Conservation (phyloP, 2,113 vertebrate genomes). For the Perca schrenkii region DNA sequence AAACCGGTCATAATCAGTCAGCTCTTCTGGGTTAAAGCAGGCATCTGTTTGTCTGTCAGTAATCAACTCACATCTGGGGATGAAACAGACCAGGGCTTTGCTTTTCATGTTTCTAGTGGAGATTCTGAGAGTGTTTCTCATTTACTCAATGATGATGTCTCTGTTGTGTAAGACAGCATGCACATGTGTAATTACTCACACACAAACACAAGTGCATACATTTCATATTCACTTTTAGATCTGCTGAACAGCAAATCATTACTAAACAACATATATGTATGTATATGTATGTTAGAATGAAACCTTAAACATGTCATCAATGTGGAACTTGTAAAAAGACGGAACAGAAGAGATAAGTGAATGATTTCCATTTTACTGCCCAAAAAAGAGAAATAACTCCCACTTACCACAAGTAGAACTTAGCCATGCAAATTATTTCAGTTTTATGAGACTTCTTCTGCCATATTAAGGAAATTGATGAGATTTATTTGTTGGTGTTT, state of each 20-base stretch:
- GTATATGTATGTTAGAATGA: constrained; percentile 8
- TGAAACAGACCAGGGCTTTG: constrained; percentile 37
- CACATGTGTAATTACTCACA: background rate
- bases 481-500: background rate
- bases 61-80: constrained; percentile 60
- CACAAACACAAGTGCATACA: background rate
- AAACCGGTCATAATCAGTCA: constrained; percentile 48
- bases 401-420: too few relatives aligned
- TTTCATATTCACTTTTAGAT: background rate
- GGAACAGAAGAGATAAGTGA: background rate
- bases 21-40: constrained; percentile 31
- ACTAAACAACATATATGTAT: background rate
- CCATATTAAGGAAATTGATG: background rate
- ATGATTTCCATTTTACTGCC: background rate
- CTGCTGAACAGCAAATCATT: background rate
- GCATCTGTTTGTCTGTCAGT: constrained; percentile 57
- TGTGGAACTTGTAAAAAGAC: background rate
- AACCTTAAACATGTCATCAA: background rate
- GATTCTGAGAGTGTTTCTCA: constrained; percentile 40
- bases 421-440: too few relatives aligned
- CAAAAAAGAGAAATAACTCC: too few relatives aligned
- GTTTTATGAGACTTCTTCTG: background rate
- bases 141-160: constrained; percentile 23
- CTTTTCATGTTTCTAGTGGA: constrained; percentile 38
- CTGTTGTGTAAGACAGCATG: background rate